Conservation (phyloP, 1,140 invertebrate species). For the Cydia fagiglandana region DNA sequence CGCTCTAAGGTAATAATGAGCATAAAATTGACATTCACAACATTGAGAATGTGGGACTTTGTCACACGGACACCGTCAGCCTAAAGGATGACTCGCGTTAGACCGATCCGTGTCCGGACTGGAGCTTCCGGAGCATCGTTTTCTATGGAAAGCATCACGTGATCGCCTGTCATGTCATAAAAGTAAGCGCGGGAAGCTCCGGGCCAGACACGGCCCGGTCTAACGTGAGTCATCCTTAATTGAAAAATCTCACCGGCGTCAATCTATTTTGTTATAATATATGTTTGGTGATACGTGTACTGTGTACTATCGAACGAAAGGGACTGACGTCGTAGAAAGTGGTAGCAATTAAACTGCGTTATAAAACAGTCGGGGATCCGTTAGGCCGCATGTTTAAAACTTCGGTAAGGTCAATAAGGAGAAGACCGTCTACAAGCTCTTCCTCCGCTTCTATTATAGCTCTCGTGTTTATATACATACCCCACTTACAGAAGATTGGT, state of each 20-base stretch:
- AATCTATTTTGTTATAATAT: neutral
- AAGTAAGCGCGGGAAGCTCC: too few species aligned
- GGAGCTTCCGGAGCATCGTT: too few species aligned
- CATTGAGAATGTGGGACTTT: conserved; percentile 47
- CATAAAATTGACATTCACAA: conserved; percentile 61
- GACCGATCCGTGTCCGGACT: too few species aligned
- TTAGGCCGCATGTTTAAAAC: conserved; percentile 1
- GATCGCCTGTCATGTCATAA: too few species aligned
- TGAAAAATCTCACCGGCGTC: neutral
- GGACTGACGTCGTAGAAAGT: neutral
- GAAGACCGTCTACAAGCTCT: too few species aligned
- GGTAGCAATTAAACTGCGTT: neutral
- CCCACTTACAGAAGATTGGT: too few species aligned
- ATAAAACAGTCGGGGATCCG: neutral
- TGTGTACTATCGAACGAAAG: neutral
- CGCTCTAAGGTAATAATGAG: conserved; percentile 53
- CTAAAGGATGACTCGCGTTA: too few species aligned
- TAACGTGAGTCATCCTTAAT: too few species aligned
- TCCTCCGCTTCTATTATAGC: too few species aligned
- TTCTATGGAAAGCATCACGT: too few species aligned
- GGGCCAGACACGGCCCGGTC: too few species aligned
- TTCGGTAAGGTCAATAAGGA: neutral
- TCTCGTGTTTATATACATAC: too few species aligned
- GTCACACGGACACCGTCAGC: conserved; percentile 33
- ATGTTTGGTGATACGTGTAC: neutral